Conservation (phyloP, 2,888 invertebrate species). For the Dastarcus helophoroides region DNA sequence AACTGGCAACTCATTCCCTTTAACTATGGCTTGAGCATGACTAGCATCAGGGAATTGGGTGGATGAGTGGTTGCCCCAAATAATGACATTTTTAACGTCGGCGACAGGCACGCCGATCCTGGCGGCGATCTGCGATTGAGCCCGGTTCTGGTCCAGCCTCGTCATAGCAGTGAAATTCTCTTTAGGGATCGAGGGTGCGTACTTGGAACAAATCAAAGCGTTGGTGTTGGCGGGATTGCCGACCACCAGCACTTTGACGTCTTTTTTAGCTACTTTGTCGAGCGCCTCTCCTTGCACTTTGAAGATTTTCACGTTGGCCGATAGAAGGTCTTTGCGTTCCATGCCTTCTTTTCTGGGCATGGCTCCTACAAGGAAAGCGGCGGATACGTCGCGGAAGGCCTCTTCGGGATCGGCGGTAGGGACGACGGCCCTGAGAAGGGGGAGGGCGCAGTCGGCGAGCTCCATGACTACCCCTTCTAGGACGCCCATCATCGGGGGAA, state of each 20-base stretch:
- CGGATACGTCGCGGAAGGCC: conserved; percentile 93
- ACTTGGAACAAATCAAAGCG: conserved; percentile 88
- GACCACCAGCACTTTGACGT: conserved; percentile 86
- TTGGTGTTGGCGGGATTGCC: conserved; percentile 99
- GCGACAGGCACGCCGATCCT: conserved; percentile 57
- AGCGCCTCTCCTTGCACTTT: conserved; percentile 93
- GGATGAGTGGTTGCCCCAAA: conserved; percentile 99
- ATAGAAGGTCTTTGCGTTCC: conserved; percentile 95
- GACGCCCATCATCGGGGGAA: conserved; percentile 91
- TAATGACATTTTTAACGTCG: conserved; percentile 74
- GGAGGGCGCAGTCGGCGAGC: conserved; percentile 88
- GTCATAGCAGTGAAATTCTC: conserved; percentile 98
- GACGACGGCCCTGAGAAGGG: conserved; percentile 71
- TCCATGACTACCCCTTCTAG: conserved; percentile 98
- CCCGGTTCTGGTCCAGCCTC: conserved; percentile 94
- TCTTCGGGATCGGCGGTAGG: conserved; percentile 79
- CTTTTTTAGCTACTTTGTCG: conserved; percentile 46
- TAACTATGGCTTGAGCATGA: conserved; percentile 44
- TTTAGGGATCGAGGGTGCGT: conserved; percentile 90
- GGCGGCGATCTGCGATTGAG: conserved; percentile 77
- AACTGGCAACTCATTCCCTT: conserved; percentile 47
- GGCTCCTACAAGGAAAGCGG: conserved; percentile 93
- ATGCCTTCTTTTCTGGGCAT: conserved; percentile 98
- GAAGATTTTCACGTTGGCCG: conserved; percentile 97
- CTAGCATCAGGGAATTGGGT: conserved; percentile 95